Percentiles rank a stretch among this genome's conserved stretches.
These are phyloP conservation scores for Xanthorhoe designata DNA, from an alignment of 2,888 invertebrate species.

Conservation along the genomic window DNA sequence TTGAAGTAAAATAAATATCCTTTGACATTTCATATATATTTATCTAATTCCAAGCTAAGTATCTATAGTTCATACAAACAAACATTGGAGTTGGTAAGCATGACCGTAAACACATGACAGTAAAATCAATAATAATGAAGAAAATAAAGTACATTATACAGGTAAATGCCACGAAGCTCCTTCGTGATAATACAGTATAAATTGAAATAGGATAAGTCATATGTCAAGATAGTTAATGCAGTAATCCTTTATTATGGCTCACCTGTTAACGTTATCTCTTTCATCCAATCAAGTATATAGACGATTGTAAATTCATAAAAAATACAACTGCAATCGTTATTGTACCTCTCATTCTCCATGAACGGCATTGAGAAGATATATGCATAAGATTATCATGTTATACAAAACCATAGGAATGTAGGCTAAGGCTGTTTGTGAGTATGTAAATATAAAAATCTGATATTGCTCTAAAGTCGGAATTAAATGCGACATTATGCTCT, in stretches of 20 bases:
- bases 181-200: constrained; percentile 39
- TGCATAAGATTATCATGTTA: neutral
- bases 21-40: too few species aligned
- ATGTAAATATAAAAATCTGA: too few species aligned
- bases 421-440: neutral
- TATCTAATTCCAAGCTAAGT: too few species aligned
- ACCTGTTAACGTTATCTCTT: constrained; percentile 51
- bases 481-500: too few species aligned
- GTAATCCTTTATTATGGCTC: constrained; percentile 54
- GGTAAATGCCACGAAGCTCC: constrained; percentile 37
- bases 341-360: neutral
- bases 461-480: too few species aligned
- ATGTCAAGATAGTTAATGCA: constrained; percentile 19
- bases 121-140: neutral
- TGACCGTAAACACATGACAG: neutral
- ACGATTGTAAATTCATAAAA: constrained; percentile 38
- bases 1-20: neutral
- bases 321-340: constrained; percentile 27
- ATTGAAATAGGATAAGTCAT: constrained; percentile 31
- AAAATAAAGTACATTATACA: constrained; percentile 7
- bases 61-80: too few species aligned
- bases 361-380: neutral
- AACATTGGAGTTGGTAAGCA: too few species aligned
- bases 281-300: constrained; percentile 36
- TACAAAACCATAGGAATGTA: neutral